These are phyloP conservation scores for Unio delphinus DNA, from an alignment of 2,888 invertebrate species.

Conservation along the genomic window DNA sequence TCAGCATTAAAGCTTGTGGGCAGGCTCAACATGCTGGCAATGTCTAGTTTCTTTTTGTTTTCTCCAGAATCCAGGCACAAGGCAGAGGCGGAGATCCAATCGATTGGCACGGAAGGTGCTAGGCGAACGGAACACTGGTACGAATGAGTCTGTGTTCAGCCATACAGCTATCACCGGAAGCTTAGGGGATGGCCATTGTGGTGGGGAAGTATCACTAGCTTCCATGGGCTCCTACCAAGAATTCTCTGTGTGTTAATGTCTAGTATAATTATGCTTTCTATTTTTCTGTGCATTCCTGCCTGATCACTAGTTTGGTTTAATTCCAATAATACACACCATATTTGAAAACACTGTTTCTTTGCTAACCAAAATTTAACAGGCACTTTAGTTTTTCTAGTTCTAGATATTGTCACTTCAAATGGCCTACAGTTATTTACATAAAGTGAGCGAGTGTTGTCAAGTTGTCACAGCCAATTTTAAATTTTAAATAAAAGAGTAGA, in stretches of 20 bases:
- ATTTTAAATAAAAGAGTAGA: too few species aligned
- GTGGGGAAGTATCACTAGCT: slow-evolving; percentile 50
- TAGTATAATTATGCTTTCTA: slow-evolving; percentile 6
- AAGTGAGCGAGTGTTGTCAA: too few species aligned
- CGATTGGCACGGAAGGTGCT: slow-evolving; percentile 52
- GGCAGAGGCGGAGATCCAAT: slow-evolving; percentile 47
- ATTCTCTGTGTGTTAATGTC: slow-evolving; percentile 57
- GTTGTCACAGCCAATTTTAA: too few species aligned
- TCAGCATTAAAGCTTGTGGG: too few species aligned
- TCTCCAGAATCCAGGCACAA: slow-evolving; percentile 45
- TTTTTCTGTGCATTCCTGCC: neutral
- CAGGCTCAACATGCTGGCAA: too few species aligned
- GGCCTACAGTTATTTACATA: too few species aligned
- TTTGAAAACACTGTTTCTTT: too few species aligned
- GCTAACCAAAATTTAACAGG: too few species aligned
- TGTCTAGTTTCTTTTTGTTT: neutral
- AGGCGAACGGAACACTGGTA: slow-evolving; percentile 39
- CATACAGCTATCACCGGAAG: slow-evolving; percentile 59
- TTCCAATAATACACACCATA: too few species aligned
- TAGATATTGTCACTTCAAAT: too few species aligned
- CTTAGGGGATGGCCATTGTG: slow-evolving; percentile 23
- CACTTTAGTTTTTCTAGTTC: too few species aligned
- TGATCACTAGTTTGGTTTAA: neutral
- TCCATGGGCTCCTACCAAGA: slow-evolving; percentile 62
- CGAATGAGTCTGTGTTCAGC: slow-evolving; percentile 46